Evolutionary conservation across 2,797 vertebrate species (phyloP), one percentile per base, ranked within the genome.

Genomic region (Sebastes nivosus): DNA sequence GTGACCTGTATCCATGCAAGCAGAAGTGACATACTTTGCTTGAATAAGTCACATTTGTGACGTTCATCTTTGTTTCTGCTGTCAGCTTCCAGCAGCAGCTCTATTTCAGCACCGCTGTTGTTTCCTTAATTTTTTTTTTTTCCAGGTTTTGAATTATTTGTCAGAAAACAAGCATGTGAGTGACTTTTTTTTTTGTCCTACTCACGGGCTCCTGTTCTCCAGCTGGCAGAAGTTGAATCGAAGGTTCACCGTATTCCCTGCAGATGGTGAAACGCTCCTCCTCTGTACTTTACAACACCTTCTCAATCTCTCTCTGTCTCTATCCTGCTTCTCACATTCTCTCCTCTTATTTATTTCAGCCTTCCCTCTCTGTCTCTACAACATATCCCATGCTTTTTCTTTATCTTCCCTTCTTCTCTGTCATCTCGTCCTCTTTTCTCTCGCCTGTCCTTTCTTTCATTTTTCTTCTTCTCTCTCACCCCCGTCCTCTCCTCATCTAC

Each of bases 221-320:
- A 77, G 68, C 79, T 80, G 81, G 79, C 82, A 83, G 68, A 11
- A 27, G 66, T 25, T 80, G 70, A 77, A 68, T 74, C 50, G 67
- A 82, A 80, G 52, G 55, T 82, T 82, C 29, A 5, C 64, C 7
- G 25, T 77, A 58, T 83, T 83, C 80, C 75, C 74, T 13, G 67
- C 81, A 82, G 80, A 78, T 30, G 64, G 36, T 72, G 73, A 73
- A 34, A 52, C 2, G 22, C 71, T 64, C 46, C 16, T 82, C 64
- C 20, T 82, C 64, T 16, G 54, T 34, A 32, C 69, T 29, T 29
- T 68, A 54, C 58, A 25, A 22, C 60, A 42, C 64, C 54, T n/a
- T 38, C 70, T 76, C 71, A 2, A 6, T 54, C 67, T 75, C 65
- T 18, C 8, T 22, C 42, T 24, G 8, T 61, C 68, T 50, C 24